These are phyloP conservation scores for Phengaris alcon DNA, from an alignment of 2,888 invertebrate genomes.

Conservation along the genomic window DNA sequence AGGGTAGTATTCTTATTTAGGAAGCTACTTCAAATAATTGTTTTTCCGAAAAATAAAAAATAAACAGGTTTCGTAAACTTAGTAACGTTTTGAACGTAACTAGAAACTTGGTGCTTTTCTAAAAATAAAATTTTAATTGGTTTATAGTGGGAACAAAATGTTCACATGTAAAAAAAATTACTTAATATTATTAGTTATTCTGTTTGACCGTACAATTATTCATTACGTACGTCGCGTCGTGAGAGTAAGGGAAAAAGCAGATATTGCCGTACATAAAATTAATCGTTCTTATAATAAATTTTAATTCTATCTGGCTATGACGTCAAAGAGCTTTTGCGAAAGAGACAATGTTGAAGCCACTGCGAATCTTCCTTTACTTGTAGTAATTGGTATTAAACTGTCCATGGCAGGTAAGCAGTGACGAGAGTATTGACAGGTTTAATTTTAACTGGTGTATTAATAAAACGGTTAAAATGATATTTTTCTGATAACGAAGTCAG, in stretches of 20 bases:
- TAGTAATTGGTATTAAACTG: conserved; percentile 24
- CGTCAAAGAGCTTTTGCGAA: conserved; percentile 45
- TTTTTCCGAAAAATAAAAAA: neutral
- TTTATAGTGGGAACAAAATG: neutral
- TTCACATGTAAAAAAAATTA: neutral
- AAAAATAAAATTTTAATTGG: neutral
- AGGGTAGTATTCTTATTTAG: neutral
- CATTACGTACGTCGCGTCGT: neutral
- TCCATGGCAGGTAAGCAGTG: conserved; percentile 17
- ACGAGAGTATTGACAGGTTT: conserved; percentile 1
- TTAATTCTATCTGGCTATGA: conserved; percentile 64
- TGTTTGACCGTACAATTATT: conserved; percentile 22
- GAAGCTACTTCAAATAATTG: neutral
- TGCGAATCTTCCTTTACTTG: conserved; percentile 22
- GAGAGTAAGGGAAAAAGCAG: conserved; percentile 37
- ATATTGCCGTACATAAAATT: conserved; percentile 69
- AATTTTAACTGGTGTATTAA: neutral
- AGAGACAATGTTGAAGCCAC: conserved; percentile 24
- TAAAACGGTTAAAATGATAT: neutral
- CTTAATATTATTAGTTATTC: conserved; percentile 29
- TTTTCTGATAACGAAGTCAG: neutral
- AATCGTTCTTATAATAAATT: conserved; percentile 73
- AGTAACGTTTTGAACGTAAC: neutral
- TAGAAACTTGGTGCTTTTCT: neutral
- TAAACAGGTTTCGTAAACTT: neutral